Evolutionary conservation across 2,797 vertebrate genomes (phyloP), one percentile per base, ranked within the genome.

Genomic region (Ctenopoma kingsleyae): DNA sequence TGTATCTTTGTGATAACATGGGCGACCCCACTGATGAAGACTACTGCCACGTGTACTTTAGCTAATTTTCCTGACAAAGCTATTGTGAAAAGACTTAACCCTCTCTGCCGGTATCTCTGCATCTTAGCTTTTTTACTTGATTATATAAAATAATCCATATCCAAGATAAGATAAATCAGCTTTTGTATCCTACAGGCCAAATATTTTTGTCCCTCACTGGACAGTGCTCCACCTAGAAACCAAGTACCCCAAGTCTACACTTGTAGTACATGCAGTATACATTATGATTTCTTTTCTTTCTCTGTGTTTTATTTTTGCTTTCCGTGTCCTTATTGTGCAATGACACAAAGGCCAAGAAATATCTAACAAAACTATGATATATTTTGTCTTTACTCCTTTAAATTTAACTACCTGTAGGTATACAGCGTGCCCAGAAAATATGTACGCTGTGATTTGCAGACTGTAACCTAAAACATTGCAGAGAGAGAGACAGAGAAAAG

Each of bases 401-500:
- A 13, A 20, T 58, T 8, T 43, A 20, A 12, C 27, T n/a, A 27
- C 32, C 55, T 40, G n/a, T 53, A 51, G 46, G 23, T 49, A 41
- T 7, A 32, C 6, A 27, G 19, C 16, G 3, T 51, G 48, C 20
- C 25, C 51, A 55, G 12, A 55, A 17, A 57, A 61, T 59, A 46
- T 64, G 9, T 35, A 20, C 20, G 8, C 22, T 41, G 22, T 59
- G 35, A 50, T 49, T 40, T 43, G 27, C 3, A 5, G 22, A 6
- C 36, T 48, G 17, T 46, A 19, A 52, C 65, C 11, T 16, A 40
- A 41, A 64, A 22, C 4, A 19, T 41, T 27, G 55, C 4, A 57
- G 47, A 44, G 50, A 69, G 9, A 57, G 22, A 57, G 17, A 51
- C 9, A 56, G 22, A 57, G 17, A 51, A 60, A 52, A 51, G 40